These are phyloP conservation scores for Distichodus sexfasciatus DNA, from an alignment of 2,797 vertebrate genomes.

Conservation along the genomic window DNA sequence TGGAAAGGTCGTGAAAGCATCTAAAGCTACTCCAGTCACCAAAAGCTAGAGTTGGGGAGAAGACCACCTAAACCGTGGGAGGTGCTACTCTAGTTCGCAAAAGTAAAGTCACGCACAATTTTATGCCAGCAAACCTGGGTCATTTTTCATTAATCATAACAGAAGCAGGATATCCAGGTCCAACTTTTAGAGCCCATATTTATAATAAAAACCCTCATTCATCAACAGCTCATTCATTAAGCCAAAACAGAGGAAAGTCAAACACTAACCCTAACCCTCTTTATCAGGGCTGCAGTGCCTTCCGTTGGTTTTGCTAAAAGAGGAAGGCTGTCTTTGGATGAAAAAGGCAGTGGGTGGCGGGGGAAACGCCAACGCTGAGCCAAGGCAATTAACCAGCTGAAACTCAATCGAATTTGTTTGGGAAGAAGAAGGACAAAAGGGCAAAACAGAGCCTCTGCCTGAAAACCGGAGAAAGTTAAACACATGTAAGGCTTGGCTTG, in stretches of 20 bases:
- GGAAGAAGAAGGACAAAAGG: conserved; percentile 1
- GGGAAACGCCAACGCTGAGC: conserved; percentile 29
- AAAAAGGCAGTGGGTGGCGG: conserved; percentile 25
- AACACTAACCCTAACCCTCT: conserved; percentile 25
- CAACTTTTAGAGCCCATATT: no score
- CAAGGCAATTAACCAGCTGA: conserved; percentile 48
- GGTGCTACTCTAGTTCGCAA: no score
- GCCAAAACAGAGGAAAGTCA: conserved; percentile 16
- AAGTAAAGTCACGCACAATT: no score
- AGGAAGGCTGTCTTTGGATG: conserved; percentile 43
- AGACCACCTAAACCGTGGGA: no score
- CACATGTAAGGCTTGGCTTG: conserved; percentile 55
- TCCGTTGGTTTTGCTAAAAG: conserved; percentile 48
- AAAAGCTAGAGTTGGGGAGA: no score
- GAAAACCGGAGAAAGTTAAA: conserved; percentile 39
- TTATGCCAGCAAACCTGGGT: no score
- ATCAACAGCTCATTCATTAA: conserved; percentile 4
- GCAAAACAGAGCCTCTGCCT: conserved; percentile 4
- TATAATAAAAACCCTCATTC: background rate
- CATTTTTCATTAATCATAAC: no score
- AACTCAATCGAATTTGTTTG: conserved; percentile 37
- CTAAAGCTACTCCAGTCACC: no score
- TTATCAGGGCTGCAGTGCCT: conserved; percentile 48
- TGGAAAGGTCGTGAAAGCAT: no score
- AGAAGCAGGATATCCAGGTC: no score